Evolutionary conservation across 2,113 vertebrate genomes (phyloP), one percentile per base, ranked within the genome.

Genomic region (Ptilorrhoa leucosticta): DNA sequence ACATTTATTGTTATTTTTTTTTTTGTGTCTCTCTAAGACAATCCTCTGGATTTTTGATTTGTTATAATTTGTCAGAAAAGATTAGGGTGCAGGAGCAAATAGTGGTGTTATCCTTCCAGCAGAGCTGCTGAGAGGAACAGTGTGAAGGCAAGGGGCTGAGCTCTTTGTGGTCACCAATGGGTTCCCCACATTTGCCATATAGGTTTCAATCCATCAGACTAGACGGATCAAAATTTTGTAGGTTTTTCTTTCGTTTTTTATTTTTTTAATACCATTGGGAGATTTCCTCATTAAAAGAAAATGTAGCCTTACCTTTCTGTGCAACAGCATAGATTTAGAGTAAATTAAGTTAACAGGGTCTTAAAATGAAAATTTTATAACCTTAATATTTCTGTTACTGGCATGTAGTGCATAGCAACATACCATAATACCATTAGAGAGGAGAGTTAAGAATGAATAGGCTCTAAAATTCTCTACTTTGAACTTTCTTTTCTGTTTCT

Each of bases 61-160:
- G 12, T 17, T 51, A 73, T 39, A 24, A 35, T 77, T 48, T 45
- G 44, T 73, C 39, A 54, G 45, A 50, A 80, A n/a, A 83, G 0
- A 42, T 39, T 2, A 27, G 19, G 28, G 8, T 69, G 22, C 31
- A 31, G 44, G 17, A 88, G 19, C 2, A 77, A 90, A 30, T 11
- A 56, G 37, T 48, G 50, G 15, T 69, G 28, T 24, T 70, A 4
- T 53, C 33, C 24, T 78, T 81, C 24, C 47, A 79, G 16, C 13
- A 40, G 28, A 76, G 35, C 42, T 76, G 23, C 57, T 50, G 75
- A 44, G n/a, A 75, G 42, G 10, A 71, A 3, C 17, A 23, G 28
- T 13, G 19, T 57, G 24, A 75, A 82, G 2, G 23, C 0, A 0
- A 65, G 16, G 15, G 15, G 13, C 6, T n/a, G n/a, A n/a, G n/a